Evolutionary conservation across 2,113 vertebrate species (phyloP).

Genomic region (Scolopax mira): DNA sequence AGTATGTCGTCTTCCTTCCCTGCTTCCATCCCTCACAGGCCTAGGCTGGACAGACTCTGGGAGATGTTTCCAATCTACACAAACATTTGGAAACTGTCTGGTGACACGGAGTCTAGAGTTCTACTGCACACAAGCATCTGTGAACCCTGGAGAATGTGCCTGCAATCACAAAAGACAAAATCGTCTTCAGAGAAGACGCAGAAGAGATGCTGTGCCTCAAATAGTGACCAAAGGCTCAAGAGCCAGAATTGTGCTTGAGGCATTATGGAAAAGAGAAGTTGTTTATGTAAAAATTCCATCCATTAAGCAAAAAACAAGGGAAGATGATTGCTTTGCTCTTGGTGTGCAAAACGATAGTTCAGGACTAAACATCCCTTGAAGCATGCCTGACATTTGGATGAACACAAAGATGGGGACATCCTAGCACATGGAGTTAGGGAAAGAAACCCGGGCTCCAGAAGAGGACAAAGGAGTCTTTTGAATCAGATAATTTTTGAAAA

Average conservation of each 20-base stretch:
- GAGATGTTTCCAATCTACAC: not conserved
- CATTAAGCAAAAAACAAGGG: not conserved
- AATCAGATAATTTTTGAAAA: not conserved
- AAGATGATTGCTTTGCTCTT: not conserved
- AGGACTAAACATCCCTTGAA: not conserved
- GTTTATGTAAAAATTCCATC: not conserved
- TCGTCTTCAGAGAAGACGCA: not conserved
- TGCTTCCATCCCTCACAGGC: too few relatives aligned
- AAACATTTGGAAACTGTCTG: not conserved
- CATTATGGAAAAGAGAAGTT: not conserved
- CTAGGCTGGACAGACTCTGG: not conserved
- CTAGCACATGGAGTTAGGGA: not conserved
- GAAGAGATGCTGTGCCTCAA: not conserved
- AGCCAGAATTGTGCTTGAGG: not conserved
- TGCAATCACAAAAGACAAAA: not conserved
- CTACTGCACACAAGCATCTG: not conserved
- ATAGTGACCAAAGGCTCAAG: not conserved
- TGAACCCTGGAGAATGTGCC: not conserved
- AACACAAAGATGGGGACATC: not conserved
- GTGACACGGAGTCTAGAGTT: not conserved
- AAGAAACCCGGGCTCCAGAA: not conserved
- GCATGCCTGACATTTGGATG: not conserved
- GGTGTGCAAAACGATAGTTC: not conserved
- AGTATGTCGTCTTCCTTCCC: not conserved
- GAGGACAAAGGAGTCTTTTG: not conserved